These are phyloP conservation scores for Amphiprion clarkii DNA, from an alignment of 2,797 vertebrate genomes.

Conservation along the genomic window DNA sequence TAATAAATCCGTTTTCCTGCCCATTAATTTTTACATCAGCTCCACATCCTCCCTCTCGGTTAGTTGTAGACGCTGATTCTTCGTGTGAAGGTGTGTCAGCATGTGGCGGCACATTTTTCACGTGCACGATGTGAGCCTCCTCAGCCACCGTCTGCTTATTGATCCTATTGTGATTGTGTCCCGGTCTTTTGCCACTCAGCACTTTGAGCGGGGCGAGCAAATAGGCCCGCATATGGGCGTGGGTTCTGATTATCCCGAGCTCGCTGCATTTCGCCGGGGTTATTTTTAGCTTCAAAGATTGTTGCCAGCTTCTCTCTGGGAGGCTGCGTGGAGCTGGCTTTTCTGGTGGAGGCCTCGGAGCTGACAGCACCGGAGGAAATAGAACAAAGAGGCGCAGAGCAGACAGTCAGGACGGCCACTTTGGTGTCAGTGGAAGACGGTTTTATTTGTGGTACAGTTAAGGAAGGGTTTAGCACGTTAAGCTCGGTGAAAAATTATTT, in stretches of 20 bases:
- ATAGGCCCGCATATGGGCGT: constrained; percentile 58
- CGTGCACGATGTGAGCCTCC: constrained; percentile 43
- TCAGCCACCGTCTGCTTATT: constrained; percentile 59
- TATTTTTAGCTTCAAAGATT: constrained; percentile 83
- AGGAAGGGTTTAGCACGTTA: constrained; percentile 43
- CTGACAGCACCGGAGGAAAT: constrained; percentile 57
- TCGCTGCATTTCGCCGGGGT: constrained; percentile 69
- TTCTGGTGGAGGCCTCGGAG: constrained; percentile 64
- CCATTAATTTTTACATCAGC: constrained; percentile 45
- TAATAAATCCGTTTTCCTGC: constrained; percentile 37
- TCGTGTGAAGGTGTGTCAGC: constrained; percentile 34
- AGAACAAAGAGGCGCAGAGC: constrained; percentile 57
- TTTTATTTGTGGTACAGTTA: constrained; percentile 52
- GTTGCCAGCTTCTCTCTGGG: constrained; percentile 72
- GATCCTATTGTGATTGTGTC: constrained; percentile 74
- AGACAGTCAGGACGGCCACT: constrained; percentile 56
- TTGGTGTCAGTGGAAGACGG: constrained; percentile 43
- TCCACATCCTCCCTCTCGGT: constrained; percentile 50
- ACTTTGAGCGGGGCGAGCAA: constrained; percentile 60
- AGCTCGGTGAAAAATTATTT: constrained; percentile 25
- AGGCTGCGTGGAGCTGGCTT: constrained; percentile 60
- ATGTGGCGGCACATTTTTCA: constrained; percentile 47
- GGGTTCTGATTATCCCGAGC: constrained; percentile 78
- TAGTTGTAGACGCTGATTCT: constrained; percentile 35
- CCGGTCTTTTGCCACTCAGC: constrained; percentile 77